phyloP scores from a whole-genome alignment of 2,888 invertebrate species.

The Penaeus monodon region DNA sequence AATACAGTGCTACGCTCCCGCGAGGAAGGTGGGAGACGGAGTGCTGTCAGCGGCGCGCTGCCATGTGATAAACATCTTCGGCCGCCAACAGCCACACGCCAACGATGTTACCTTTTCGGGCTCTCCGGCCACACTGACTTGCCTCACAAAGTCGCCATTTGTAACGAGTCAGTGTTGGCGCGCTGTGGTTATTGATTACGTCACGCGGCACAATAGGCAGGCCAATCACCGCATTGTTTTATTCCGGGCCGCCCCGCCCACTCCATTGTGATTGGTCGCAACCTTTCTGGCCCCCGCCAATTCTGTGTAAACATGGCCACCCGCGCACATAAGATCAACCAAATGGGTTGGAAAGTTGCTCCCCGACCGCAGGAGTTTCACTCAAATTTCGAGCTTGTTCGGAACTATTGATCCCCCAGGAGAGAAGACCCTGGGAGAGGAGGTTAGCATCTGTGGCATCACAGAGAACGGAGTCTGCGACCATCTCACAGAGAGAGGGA shows the following conservation, averaged over 20 bases:
- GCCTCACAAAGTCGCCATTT: constrained; percentile 61
- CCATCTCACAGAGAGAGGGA: constrained; percentile 5
- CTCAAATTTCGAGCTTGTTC: constrained; percentile 55
- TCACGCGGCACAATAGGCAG: constrained; percentile 64
- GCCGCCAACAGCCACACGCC: constrained; percentile 44
- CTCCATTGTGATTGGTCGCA: constrained; percentile 59
- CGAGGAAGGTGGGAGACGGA: constrained; percentile 41
- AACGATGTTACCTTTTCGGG: constrained; percentile 55
- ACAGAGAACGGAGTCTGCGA: constrained; percentile 34
- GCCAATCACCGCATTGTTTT: constrained; percentile 65
- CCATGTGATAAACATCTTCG: constrained; percentile 59
- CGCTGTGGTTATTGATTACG: constrained; percentile 64
- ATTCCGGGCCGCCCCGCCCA: constrained; percentile 49
- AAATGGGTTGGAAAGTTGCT: constrained; percentile 59
- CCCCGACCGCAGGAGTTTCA: constrained; percentile 46
- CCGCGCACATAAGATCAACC: constrained; percentile 60
- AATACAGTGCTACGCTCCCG: constrained; percentile 22
- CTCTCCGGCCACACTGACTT: constrained; percentile 63
- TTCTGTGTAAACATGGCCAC: constrained; percentile 61
- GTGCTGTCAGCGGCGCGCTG: constrained; percentile 40
- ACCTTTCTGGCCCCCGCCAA: constrained; percentile 51
- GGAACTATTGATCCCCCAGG: constrained; percentile 51
- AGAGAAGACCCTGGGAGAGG: constrained; percentile 26
- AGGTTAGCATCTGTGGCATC: constrained; percentile 25
- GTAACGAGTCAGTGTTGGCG: constrained; percentile 63